phyloP scores from a whole-genome alignment of 2,113 vertebrate genomes.

The Phylloscopus trochiloides region DNA sequence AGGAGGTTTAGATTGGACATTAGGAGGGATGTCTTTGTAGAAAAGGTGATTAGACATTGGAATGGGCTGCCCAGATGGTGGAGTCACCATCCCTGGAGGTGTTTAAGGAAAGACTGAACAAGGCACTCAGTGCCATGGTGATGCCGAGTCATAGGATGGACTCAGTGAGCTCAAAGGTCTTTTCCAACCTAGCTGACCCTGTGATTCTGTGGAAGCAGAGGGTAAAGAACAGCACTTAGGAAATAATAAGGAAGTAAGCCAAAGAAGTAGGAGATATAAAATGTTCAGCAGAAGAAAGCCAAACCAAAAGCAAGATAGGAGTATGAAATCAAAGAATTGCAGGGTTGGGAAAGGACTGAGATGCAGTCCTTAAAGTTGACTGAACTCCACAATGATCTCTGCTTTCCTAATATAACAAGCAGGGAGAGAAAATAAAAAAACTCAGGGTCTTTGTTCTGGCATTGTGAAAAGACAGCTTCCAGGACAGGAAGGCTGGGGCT shows the following conservation, averaged over 20 bases:
- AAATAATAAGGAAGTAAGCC: not conserved
- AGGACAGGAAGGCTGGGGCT: not conserved
- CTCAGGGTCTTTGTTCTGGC: fast-evolving
- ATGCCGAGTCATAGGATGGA: not conserved
- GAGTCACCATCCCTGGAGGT: not conserved
- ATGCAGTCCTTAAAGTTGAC: not conserved
- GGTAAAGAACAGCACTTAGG: not conserved
- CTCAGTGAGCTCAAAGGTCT: not conserved
- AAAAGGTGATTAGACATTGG: not conserved
- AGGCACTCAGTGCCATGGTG: not conserved
- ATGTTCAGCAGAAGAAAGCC: not conserved
- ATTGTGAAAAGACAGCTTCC: not conserved
- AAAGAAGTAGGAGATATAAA: not conserved
- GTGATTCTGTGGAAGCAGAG: not conserved
- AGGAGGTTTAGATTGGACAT: not conserved
- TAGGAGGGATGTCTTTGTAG: not conserved
- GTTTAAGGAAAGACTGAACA: not conserved
- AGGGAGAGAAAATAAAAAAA: not conserved
- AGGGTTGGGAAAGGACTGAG: not conserved
- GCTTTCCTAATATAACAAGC: not conserved
- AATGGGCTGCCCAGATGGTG: not conserved
- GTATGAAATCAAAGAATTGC: not conserved
- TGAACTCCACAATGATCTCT: not conserved
- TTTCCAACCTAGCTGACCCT: not conserved
- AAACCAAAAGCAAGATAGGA: not conserved